phyloP scores from a whole-genome alignment of 2,888 invertebrate genomes.

The Eremobia ochroleuca region DNA sequence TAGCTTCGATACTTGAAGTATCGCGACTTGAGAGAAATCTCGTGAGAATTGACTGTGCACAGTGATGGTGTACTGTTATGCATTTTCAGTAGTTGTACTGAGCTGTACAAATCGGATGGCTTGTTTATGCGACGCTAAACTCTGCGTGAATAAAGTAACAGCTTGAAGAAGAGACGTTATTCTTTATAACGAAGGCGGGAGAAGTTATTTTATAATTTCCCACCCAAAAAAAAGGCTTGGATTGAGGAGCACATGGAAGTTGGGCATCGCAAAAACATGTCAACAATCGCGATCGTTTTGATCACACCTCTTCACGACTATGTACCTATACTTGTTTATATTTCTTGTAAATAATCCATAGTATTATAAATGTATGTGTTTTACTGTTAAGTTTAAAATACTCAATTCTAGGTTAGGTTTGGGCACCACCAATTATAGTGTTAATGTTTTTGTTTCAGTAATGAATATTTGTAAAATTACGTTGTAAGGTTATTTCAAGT shows the following conservation, averaged over 20 bases:
- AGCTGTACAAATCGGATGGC: slow-evolving; percentile 66
- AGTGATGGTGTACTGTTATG: slow-evolving; percentile 71
- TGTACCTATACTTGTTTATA: slow-evolving; percentile 72
- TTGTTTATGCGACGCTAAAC: slow-evolving; percentile 68
- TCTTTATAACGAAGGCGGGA: slow-evolving; percentile 19
- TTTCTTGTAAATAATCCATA: slow-evolving; percentile 83
- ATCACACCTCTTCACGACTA: slow-evolving; percentile 69
- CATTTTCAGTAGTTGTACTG: slow-evolving; percentile 71
- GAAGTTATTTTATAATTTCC: too few species aligned
- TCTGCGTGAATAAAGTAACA: slow-evolving; percentile 34
- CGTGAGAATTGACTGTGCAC: slow-evolving; percentile 75
- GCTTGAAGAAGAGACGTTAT: slow-evolving; percentile 25
- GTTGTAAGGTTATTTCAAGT: slow-evolving; percentile 48
- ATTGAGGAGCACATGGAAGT: slow-evolving; percentile 37
- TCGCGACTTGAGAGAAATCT: slow-evolving; percentile 68
- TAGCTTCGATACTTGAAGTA: slow-evolving; percentile 86
- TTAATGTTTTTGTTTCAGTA: slow-evolving; percentile 63
- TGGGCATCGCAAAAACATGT: slow-evolving; percentile 67
- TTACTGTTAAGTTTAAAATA: slow-evolving; percentile 85
- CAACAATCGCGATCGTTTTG: slow-evolving; percentile 58
- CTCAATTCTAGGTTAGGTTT: slow-evolving; percentile 82
- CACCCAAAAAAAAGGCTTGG: too few species aligned
- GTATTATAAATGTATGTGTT: slow-evolving; percentile 77
- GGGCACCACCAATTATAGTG: slow-evolving; percentile 80
- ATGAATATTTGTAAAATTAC: slow-evolving; percentile 50